Evolutionary conservation across 2,888 invertebrate genomes (phyloP).

Genomic region (Girardia tigrina): DNA sequence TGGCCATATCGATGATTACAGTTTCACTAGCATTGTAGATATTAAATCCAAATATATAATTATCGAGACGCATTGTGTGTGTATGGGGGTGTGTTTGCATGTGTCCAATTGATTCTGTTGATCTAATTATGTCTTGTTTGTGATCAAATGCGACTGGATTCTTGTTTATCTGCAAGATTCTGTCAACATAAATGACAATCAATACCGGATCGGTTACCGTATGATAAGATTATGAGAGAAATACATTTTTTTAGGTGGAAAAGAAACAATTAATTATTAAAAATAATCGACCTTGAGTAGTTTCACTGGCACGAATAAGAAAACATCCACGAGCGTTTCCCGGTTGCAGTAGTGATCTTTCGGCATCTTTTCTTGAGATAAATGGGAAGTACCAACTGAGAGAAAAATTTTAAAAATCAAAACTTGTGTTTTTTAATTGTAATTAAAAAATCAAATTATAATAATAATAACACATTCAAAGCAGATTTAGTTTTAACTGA

Average conservation of each 20-base stretch:
- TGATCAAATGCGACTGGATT: not conserved
- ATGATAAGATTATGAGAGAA: not conserved
- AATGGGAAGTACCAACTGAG: constrained; percentile 94
- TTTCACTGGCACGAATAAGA: constrained; percentile 85
- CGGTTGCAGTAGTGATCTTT: constrained; percentile 72
- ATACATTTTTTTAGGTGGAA: not conserved
- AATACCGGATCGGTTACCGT: constrained; percentile 19
- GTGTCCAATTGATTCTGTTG: constrained; percentile 19
- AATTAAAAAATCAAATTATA: not conserved
- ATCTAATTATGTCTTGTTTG: constrained; percentile 5
- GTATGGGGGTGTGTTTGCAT: not conserved
- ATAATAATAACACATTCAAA: not conserved
- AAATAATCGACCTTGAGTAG: constrained; percentile 62
- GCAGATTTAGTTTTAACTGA: not conserved
- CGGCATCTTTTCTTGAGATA: constrained; percentile 86
- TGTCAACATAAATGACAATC: constrained; percentile 17
- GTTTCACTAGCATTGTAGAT: not conserved
- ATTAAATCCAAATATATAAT: not conserved
- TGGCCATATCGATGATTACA: not conserved
- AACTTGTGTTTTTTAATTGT: not conserved
- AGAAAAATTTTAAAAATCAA: constrained; percentile 39
- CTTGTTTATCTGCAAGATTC: constrained; percentile 19
- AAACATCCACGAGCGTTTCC: constrained; percentile 82
- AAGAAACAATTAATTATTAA: constrained; percentile 44
- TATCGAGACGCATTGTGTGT: not conserved